Evolutionary conservation across 2,888 invertebrate genomes (phyloP).

Genomic region (Drosophila subsilvestris): DNA sequence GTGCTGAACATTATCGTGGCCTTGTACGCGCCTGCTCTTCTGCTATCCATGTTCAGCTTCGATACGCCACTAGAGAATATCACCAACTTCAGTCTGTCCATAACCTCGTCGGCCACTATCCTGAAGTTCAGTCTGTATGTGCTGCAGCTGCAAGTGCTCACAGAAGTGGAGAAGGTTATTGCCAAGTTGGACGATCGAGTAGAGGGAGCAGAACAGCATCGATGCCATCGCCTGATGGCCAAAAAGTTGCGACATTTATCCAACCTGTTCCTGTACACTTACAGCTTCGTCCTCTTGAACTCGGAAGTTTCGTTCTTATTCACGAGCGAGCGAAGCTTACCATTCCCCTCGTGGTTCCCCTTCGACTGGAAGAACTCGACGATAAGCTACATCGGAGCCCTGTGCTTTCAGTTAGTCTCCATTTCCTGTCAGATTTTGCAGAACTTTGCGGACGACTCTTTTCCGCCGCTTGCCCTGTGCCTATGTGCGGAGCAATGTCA

Average conservation of each 20-base stretch:
- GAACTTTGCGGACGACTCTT: constrained; percentile 52
- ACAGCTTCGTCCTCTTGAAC: not conserved
- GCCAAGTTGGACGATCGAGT: constrained; percentile 35
- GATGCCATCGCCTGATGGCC: not conserved
- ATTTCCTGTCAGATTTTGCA: constrained; percentile 29
- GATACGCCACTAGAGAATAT: constrained; percentile 53
- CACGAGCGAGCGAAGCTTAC: constrained; percentile 36
- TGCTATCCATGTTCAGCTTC: constrained; percentile 25
- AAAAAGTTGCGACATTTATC: constrained; percentile 11
- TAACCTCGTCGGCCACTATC: constrained; percentile 42
- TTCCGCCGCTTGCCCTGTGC: constrained; percentile 50
- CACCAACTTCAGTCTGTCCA: constrained; percentile 43
- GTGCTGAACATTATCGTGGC: constrained; percentile 16
- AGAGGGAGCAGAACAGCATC: constrained; percentile 13
- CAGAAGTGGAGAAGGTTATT: constrained; percentile 34
- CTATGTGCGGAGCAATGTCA: constrained; percentile 50
- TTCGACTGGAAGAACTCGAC: constrained; percentile 54
- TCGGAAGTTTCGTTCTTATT: constrained; percentile 16
- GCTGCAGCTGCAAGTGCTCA: constrained; percentile 24
- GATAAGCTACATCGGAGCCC: constrained; percentile 20
- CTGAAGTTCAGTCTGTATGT: constrained; percentile 46
- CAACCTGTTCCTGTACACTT: constrained; percentile 35
- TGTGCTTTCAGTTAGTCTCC: constrained; percentile 32
- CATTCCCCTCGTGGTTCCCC: constrained; percentile 58
- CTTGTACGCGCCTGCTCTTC: constrained; percentile 13